Evolutionary conservation across 30 jellyfish, hydroid and myxozoan species (phyloP), one percentile per base, ranked within the genome.

Genomic region (Haliclystus octoradiatus): DNA sequence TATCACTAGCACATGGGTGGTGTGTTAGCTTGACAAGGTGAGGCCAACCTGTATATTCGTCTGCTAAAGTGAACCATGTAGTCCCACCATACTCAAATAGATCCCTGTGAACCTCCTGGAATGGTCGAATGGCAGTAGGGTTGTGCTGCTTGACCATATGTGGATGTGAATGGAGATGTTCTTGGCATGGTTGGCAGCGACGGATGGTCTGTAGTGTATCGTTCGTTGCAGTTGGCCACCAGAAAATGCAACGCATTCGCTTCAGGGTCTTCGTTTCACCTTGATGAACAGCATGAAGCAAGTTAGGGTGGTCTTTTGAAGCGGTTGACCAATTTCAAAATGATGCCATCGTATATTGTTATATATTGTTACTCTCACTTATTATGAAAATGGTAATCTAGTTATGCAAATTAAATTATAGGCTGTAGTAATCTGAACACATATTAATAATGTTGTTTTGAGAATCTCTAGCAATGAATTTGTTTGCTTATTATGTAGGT

Each of bases 161-260:
- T 9, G 57, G 14, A 19, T 40, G 57, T 9, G 9, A 40, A 40
- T 9, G 57, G 9, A 40, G 57, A 19, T 40, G 57, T 19, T 40
- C 57, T 40, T 40, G 57, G 57, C 57, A 40, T 9, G 57, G 57
- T 40, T 40, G 57, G 57, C 57, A 40, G 9, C 57, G 57, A 5
- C 57, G 57, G 14, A 40, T 19, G 9, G 9, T 19, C 19, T 40
- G 57, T 19, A 5, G 14, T 19, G 19, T 19, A 40, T 9, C 57
- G 19, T 40, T 9, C 9, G 9, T 40, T 9, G 57, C 57, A 40
- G 57, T 40, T 9, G 57, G 57, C 57, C 57, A 40, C 57, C 57
- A 40, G 57, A 40, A 9, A 40, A 19, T 5, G 14, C 57, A 5
- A 19, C 57, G 19, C 57, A 19, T 19, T 9, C 57, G 19, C 57